Evolutionary conservation across 1,140 invertebrate species (phyloP).

Genomic region (Drosophila baimaii): DNA sequence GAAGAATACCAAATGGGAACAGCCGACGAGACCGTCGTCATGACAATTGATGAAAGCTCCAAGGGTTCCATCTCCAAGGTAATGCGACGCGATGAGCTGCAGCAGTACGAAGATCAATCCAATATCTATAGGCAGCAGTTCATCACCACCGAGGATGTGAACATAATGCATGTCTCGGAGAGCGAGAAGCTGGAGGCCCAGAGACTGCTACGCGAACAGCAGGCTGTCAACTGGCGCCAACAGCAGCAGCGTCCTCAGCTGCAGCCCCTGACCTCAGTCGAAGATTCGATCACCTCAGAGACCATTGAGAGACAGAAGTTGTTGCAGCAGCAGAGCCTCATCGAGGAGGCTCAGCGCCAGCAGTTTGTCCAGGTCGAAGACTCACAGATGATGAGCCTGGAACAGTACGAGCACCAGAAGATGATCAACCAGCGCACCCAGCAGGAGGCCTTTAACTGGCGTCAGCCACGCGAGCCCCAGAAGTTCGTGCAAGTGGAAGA

Average conservation of each 20-base stretch:
- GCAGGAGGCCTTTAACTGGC: constrained; percentile 72
- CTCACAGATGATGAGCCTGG: constrained; percentile 73
- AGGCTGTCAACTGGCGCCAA: constrained; percentile 77
- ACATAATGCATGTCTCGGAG: constrained; percentile 72
- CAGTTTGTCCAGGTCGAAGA: constrained; percentile 74
- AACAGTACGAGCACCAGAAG: constrained; percentile 74
- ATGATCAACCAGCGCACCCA: constrained; percentile 65
- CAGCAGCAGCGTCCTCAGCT: constrained; percentile 66
- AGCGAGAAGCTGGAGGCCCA: constrained; percentile 77
- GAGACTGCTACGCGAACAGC: constrained; percentile 64
- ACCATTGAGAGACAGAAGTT: constrained; percentile 57
- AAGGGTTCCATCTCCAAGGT: constrained; percentile 77
- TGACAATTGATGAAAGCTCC: constrained; percentile 73
- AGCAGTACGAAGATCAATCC: constrained; percentile 71
- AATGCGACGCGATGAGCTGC: constrained; percentile 61
- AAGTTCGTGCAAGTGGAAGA: constrained; percentile 78
- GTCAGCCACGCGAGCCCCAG: constrained; percentile 62
- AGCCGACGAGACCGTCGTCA: constrained; percentile 54
- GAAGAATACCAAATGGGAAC: constrained; percentile 58
- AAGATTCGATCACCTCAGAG: constrained; percentile 78
- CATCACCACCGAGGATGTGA: constrained; percentile 78
- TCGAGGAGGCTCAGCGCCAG: constrained; percentile 70
- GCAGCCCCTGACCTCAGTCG: constrained; percentile 71
- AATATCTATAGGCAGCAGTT: constrained; percentile 71
- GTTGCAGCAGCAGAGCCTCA: constrained; percentile 59